Base-by-base conservation (phyloP, 2,888 invertebrate genomes). In the Nomada flava region DNA sequence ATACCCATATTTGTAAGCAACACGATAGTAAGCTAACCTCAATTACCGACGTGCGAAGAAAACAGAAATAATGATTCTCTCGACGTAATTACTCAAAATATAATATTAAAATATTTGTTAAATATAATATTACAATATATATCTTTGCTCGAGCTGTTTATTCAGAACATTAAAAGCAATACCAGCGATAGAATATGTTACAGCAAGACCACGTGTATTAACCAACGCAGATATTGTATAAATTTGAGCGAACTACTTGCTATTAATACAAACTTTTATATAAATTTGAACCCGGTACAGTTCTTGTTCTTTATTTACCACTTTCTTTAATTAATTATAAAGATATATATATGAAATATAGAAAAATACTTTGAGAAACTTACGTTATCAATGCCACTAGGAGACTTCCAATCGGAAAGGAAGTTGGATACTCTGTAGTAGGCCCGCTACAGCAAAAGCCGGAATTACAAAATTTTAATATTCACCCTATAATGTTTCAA, bases 331-430 rank as follows among this genome's bases (percentile, higher is more conserved):
- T 15, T 57, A 13, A 20, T 20, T 5, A n/a, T 13, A 15, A 0
- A n/a, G 50, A 67, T 42, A 93, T 93, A 93, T 90, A 79, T 9
- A 4, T 10, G 62, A 84, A 84, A 81, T 79, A 79, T 82, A 90
- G 90, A 91, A 89, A 85, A 86, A 76, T 53, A 86, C 92, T 93
- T 36, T 81, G 88, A 85, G 57, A 70, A 59, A 69, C 96, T 96
- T 95, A 96, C 97, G 96, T 96, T 95, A 95, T 94, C 95, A 94
- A 96, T 96, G 97, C 97, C 97, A 97, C 96, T 96, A 96, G 96
- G 96, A 96, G 95, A 89, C 81, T 90, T 90, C 90, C 91, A 86
- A 80, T 84, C 75, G 91, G 90, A 93, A 92, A 91, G 90, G 91
- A 92, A 89, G 81, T 79, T 77, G 7, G 10, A 42, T n/a, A 47